A percentile compares a stretch with the other conserved stretches of the same genome.
Conservation (phyloP, 37 sponge, comb jelly and placozoan genomes). For the Eunapius fragilis region DNA sequence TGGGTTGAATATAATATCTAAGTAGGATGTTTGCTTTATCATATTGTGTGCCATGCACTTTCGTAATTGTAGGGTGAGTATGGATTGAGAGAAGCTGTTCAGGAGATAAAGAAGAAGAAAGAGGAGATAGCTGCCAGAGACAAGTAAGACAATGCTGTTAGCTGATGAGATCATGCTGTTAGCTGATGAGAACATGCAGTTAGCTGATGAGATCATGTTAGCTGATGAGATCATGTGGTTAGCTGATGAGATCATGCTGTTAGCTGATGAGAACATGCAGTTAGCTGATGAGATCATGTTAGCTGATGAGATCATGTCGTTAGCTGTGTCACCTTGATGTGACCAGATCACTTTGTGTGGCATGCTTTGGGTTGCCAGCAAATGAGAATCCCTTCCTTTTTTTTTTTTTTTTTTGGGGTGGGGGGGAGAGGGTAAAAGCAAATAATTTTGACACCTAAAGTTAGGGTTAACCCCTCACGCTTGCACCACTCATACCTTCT, state of each 20-base stretch:
- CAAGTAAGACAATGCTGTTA: constrained; percentile 24
- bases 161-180: background rate
- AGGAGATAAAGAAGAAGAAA: constrained; percentile 75
- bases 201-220: background rate
- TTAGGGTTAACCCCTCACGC: too few species aligned
- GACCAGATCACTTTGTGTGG: too few species aligned
- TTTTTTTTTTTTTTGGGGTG: too few species aligned
- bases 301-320: background rate
- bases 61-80: constrained; percentile 32
- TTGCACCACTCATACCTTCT: too few species aligned
- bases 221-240: background rate
- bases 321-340: too few species aligned
- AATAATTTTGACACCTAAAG: too few species aligned
- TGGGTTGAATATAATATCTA: background rate
- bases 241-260: constrained; percentile 3
- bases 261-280: background rate
- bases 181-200: background rate
- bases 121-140: constrained; percentile 69
- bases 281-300: background rate
- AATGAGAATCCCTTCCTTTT: too few species aligned
- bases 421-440: too few species aligned
- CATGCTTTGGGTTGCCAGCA: too few species aligned
- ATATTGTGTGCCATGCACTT: background rate
- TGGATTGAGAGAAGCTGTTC: constrained; percentile 74
- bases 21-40: background rate